Evolutionary conservation across 1,140 invertebrate species (phyloP).

Genomic region (Holotrichia oblita): DNA sequence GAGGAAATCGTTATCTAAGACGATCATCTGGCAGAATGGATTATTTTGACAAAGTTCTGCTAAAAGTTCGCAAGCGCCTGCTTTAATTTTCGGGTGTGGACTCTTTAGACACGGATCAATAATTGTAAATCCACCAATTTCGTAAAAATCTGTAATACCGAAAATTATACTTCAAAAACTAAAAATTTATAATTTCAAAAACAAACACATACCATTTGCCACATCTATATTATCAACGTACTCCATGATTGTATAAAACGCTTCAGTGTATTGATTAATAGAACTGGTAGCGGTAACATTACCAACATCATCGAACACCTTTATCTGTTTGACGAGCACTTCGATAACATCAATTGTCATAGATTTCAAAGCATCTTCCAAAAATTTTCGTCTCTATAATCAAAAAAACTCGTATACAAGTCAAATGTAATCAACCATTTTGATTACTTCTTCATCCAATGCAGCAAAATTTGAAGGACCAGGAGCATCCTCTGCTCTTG

Average conservation of each 20-base stretch:
- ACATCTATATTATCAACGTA: slow-evolving; percentile 76
- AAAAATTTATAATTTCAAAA: slow-evolving; percentile 46
- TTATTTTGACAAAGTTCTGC: slow-evolving; percentile 83
- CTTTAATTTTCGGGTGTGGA: slow-evolving; percentile 69
- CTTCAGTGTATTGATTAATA: slow-evolving; percentile 65
- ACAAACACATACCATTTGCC: slow-evolving; percentile 68
- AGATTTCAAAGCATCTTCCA: slow-evolving; percentile 73
- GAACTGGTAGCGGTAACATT: slow-evolving; percentile 63
- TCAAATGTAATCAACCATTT: too few relatives aligned
- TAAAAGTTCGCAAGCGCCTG: slow-evolving; percentile 72
- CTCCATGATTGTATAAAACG: slow-evolving; percentile 70
- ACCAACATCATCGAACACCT: slow-evolving; percentile 64
- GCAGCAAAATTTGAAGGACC: slow-evolving; percentile 61
- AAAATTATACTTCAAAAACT: background rate
- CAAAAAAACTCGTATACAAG: too few relatives aligned
- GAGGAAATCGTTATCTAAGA: slow-evolving; percentile 71
- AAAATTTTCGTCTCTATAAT: slow-evolving; percentile 71
- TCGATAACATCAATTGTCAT: slow-evolving; percentile 73
- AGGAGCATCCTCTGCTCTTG: slow-evolving; percentile 66
- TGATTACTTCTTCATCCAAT: slow-evolving; percentile 69
- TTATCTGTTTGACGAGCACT: slow-evolving; percentile 69
- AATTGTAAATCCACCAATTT: slow-evolving; percentile 79
- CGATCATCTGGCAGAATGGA: slow-evolving; percentile 74
- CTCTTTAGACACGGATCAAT: slow-evolving; percentile 73
- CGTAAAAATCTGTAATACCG: slow-evolving; percentile 79